Evolutionary conservation across 2,113 vertebrate species (phyloP), one percentile per base, ranked within the genome.

Genomic region (Apeltes quadracus): DNA sequence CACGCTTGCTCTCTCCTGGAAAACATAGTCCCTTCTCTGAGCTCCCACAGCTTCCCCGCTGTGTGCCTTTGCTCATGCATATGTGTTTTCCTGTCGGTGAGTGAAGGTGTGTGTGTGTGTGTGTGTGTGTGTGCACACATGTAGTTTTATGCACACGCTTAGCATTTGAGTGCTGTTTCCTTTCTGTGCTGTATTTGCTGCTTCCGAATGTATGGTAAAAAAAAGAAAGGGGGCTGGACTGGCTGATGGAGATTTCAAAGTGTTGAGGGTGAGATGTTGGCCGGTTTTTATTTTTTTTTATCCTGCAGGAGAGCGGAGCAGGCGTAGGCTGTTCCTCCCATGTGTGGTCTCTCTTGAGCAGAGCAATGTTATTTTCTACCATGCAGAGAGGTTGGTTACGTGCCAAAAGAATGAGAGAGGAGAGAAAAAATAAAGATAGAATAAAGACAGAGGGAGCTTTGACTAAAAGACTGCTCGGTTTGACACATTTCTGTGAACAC

Each of bases 281-380:
- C 74, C 71, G 73, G 63, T 78, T 80, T 83, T 77, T 83, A 62
- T 61, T 54, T 73, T 82, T 77, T 84, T 71, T 55, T 78, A 75
- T 84, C 75, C 56, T 87, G 84, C 74, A 84, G 85, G 83, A 90
- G 75, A 84, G 78, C 87, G 88, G 83, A 86, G 86, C 87, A 85
- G 79, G 89, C 88, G 90, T 91, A 80, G 89, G 91, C 84, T 87
- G 86, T 65, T 86, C 69, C 77, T 90, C 84, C 87, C 87, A 87
- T 88, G 88, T 89, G 89, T 84, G 85, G 82, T 88, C 81, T 87
- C 87, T 83, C 75, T 90, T 61, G 78, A 86, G 69, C 69, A 82
- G 67, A 83, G 87, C 82, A 79, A 72, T 77, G 88, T 88, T 92
- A 89, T 92, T 88, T 90, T 91, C 77, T 90, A 46, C 84, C 84